Evolutionary conservation across 30 jellyfish, hydroid and myxozoan genomes (phyloP).

Genomic region (Turritopsis rubra): DNA sequence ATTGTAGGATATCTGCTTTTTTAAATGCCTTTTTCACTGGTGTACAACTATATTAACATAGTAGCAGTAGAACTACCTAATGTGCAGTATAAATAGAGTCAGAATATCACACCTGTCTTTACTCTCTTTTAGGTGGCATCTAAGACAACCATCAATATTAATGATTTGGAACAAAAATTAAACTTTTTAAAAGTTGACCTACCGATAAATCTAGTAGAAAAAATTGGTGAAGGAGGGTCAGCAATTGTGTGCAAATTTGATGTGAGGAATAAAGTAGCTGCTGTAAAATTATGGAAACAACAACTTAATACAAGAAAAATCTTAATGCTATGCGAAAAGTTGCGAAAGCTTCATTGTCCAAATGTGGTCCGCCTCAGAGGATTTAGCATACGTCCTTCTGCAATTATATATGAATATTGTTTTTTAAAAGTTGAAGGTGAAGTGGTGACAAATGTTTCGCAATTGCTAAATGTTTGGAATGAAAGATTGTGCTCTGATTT

Average conservation of each 20-base stretch:
- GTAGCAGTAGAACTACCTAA: no score
- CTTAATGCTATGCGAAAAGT: not conserved
- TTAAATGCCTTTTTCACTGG: no score
- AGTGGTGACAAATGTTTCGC: not conserved
- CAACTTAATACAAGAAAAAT: not conserved
- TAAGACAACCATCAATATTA: no score
- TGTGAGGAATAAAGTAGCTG: not conserved
- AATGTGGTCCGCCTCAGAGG: not conserved
- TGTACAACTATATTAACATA: no score
- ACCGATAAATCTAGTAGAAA: not conserved
- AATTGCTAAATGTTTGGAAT: no score
- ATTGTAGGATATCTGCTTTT: no score
- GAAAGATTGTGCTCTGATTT: not conserved
- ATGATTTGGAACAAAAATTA: no score
- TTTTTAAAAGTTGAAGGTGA: not conserved
- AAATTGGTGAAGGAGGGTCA: not conserved
- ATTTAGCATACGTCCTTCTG: not conserved
- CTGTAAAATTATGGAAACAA: not conserved
- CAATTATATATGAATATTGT: not conserved
- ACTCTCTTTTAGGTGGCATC: no score
- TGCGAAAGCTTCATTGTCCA: not conserved
- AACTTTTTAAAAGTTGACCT: no score
- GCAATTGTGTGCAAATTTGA: not conserved
- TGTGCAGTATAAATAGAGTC: no score
- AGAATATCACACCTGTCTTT: no score